Evolutionary conservation across 2,113 vertebrate genomes (phyloP).

Genomic region (Chlorocebus sabaeus): DNA sequence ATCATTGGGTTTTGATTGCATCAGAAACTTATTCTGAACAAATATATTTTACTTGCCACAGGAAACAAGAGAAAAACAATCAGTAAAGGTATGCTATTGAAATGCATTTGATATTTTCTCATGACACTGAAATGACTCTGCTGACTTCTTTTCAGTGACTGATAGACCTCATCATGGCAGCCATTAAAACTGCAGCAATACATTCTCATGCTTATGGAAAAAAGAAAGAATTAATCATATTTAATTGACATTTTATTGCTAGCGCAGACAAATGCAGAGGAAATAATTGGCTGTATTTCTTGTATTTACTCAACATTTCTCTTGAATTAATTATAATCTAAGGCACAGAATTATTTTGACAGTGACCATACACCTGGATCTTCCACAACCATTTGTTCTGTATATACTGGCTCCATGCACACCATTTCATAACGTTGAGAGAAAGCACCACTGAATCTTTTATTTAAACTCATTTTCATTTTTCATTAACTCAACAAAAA

Average conservation of each 20-base stretch:
- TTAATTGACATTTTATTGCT: conserved; percentile 54
- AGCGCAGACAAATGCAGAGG: background rate
- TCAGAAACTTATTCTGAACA: conserved; percentile 14
- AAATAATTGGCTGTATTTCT: conserved; percentile 27
- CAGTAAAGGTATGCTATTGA: background rate
- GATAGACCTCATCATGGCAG: background rate
- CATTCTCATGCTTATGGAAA: background rate
- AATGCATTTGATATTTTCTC: background rate
- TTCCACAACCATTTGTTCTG: background rate
- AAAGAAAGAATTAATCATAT: background rate
- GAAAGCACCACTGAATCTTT: background rate
- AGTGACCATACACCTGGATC: background rate
- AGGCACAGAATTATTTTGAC: background rate
- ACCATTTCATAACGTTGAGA: background rate
- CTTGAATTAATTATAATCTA: background rate
- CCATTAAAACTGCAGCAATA: background rate
- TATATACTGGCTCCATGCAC: background rate
- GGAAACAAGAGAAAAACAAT: conserved; percentile 1
- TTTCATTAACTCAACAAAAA: conserved; percentile 31
- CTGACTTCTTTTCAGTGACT: background rate
- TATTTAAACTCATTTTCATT: background rate
- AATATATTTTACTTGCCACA: conserved; percentile 16
- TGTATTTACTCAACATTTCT: background rate
- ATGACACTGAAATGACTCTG: background rate
- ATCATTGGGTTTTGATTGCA: background rate